Evolutionary conservation across 2,113 vertebrate species (phyloP).

Genomic region (Anthoscopus minutus): DNA sequence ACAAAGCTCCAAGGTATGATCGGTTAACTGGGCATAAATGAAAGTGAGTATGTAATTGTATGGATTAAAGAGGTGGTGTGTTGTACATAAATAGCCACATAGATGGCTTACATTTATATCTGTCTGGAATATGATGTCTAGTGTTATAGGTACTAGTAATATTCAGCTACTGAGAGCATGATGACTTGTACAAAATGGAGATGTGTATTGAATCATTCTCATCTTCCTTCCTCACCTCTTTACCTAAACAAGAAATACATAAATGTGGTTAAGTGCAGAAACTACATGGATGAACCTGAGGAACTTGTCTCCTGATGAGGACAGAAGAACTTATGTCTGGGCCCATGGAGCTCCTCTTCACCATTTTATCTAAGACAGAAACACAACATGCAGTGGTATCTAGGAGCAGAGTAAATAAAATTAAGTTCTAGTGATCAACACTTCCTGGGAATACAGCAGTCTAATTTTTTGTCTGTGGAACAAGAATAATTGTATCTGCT

Average conservation of each 20-base stretch:
- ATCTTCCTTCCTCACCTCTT: neutral
- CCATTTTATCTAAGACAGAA: neutral
- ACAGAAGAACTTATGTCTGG: neutral
- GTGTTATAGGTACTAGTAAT: neutral
- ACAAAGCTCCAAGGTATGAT: neutral
- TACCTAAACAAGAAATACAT: neutral
- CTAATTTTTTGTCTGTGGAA: neutral
- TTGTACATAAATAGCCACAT: neutral
- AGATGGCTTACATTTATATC: neutral
- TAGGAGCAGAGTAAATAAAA: neutral
- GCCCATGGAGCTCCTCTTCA: neutral
- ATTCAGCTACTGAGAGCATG: neutral
- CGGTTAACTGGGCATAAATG: neutral
- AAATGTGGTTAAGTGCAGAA: neutral
- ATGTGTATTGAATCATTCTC: neutral
- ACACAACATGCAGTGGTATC: rapidly evolving
- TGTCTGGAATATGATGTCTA: neutral
- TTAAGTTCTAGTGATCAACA: neutral
- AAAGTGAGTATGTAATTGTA: neutral
- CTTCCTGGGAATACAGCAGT: neutral
- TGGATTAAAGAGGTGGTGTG: neutral
- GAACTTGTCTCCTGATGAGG: neutral
- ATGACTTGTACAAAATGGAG: neutral
- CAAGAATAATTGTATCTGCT: neutral
- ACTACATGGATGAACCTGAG: neutral